Percentiles rank a stretch among this genome's conserved stretches.
These are phyloP conservation scores for Neoscelio sp. DNA, from an alignment of 2,888 invertebrate species.

Conservation along the genomic window DNA sequence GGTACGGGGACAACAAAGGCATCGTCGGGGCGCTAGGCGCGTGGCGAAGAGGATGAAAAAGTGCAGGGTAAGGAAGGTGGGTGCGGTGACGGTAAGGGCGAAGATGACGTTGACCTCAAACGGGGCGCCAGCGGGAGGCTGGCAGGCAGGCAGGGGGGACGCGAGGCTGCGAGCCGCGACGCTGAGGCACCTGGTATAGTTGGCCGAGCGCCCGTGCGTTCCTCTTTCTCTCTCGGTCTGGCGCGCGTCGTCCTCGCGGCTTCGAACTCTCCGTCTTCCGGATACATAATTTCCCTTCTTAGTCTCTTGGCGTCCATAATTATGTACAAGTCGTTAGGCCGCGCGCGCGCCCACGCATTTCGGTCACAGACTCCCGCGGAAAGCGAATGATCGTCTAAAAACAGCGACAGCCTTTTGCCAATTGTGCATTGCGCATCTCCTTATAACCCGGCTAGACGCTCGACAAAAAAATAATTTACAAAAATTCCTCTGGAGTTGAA, in stretches of 20 bases:
- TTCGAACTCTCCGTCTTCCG: conserved; percentile 51
- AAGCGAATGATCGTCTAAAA: conserved; percentile 60
- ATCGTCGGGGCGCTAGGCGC: no score
- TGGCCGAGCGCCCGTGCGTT: conserved; percentile 74
- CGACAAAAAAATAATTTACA: conserved; percentile 7
- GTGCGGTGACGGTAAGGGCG: conserved; percentile 60
- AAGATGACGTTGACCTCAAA: conserved; percentile 82
- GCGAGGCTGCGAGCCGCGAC: conserved; percentile 82
- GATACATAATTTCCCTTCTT: conserved; percentile 66
- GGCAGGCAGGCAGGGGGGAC: conserved; percentile 76
- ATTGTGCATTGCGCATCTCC: conserved; percentile 15
- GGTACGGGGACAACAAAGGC: no score
- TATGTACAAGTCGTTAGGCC: conserved; percentile 61
- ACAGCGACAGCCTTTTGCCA: conserved; percentile 46
- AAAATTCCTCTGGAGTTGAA: no score
- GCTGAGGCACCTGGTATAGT: conserved; percentile 83
- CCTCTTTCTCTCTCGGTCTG: conserved; percentile 24
- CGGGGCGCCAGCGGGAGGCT: conserved; percentile 74
- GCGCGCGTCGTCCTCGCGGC: conserved; percentile 14
- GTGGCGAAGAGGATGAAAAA: no score
- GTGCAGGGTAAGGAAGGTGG: conserved; percentile 64
- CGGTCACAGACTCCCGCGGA: conserved; percentile 41
- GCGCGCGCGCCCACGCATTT: conserved; percentile 58
- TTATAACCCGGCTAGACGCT: conserved; percentile 17
- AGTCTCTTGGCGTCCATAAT: conserved; percentile 62